Evolutionary conservation across 2,113 vertebrate genomes (phyloP), one percentile per base, ranked within the genome.

Genomic region (Prolemur simus): DNA sequence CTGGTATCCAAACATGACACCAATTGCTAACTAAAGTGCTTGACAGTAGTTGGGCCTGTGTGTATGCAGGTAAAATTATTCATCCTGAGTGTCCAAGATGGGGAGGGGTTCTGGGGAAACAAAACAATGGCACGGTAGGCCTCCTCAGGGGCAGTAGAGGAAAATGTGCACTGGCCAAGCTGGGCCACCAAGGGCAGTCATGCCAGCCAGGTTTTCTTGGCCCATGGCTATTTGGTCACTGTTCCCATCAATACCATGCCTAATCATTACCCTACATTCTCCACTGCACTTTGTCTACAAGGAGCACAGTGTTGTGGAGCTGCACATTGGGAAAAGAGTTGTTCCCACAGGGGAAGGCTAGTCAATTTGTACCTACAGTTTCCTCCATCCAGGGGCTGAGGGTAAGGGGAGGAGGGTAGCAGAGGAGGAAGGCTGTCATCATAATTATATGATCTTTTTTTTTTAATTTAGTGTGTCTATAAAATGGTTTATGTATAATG

Each of bases 1-100:
- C 93, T 95, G 97, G 95, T 96, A 96, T 96, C 94, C 96, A 97
- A 97, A 97, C 94, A 80, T 76, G 80, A 96, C 83, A 92, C 80
- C 80, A 87, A 63, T 1, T 6, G 91, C 86, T 92, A 96, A 96
- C 87, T 96, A 95, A 97, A 97, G 97, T 97, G 96, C 97, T 94
- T 96, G 83, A 73, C 1, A 58, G 83, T 42, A 96, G 64, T 1
- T 0, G 58, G 78, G 91, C 32, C 45, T 69, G 34, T 47, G 5
- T 64, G 74, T 87, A 71, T 20, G 58, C 52, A 78, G 39, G 52
- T 73, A 69, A 92, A 58, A 56, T 49, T 69, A 49, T 8, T 23
- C 42, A 85, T 81, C 92, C 76, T 47, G 58, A 60, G 15, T 34
- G 56, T 37, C 71, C 69, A 90, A 89, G 77, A 71, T 17, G 18